Evolutionary conservation across 2,888 invertebrate species (phyloP).

Genomic region (Pristionchus arcanus): DNA sequence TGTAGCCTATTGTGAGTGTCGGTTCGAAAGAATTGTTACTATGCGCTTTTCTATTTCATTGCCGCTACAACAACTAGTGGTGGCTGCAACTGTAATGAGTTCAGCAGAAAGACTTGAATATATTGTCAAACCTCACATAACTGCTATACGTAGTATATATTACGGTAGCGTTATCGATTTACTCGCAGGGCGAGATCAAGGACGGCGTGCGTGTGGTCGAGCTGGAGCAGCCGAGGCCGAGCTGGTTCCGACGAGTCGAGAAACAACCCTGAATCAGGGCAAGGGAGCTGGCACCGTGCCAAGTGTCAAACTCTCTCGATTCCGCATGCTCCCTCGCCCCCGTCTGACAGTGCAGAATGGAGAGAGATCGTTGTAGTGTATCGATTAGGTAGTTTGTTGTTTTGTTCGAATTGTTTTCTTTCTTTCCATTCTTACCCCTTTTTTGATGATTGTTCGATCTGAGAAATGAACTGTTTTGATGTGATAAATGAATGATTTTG

Average conservation of each 20-base stretch:
- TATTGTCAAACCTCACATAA: no score
- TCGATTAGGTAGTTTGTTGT: constrained; percentile 39
- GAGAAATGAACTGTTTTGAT: constrained; percentile 23
- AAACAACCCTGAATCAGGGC: constrained; percentile 18
- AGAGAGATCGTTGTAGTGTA: constrained; percentile 6
- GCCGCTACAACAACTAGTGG: no score
- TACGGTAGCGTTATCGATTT: neutral
- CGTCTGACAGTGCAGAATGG: neutral
- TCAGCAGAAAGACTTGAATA: no score
- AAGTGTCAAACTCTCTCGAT: constrained; percentile 5
- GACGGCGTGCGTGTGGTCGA: constrained; percentile 70
- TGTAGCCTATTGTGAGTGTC: no score
- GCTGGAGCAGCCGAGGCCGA: constrained; percentile 66
- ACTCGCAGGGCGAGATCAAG: constrained; percentile 56
- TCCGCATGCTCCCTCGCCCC: neutral
- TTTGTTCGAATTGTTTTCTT: constrained; percentile 18
- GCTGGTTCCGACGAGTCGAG: constrained; percentile 65
- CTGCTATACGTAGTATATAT: no score
- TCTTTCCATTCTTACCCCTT: neutral
- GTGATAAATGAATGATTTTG: constrained; percentile 3
- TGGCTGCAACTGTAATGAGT: no score
- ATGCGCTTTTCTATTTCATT: no score
- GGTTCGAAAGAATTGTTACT: no score
- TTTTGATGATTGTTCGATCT: constrained; percentile 36
- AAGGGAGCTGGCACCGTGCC: neutral